These are phyloP conservation scores for Lacerta bilineata DNA, from an alignment of 2,797 vertebrate species.

Conservation along the genomic window DNA sequence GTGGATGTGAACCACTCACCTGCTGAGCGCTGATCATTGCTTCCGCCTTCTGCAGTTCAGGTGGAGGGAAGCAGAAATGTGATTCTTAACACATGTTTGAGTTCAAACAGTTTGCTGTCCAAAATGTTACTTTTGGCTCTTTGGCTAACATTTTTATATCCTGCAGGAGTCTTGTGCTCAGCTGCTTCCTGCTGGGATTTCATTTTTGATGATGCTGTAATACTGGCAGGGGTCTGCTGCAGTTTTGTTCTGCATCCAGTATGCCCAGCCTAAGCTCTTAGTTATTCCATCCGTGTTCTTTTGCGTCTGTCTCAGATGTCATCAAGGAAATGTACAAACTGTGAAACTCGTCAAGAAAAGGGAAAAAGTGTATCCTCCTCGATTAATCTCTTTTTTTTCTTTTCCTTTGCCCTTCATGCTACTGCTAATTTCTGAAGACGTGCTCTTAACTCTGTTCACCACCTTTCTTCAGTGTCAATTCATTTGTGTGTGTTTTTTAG, in stretches of 20 bases:
- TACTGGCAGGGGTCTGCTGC: slow-evolving; percentile 16
- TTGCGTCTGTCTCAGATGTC: slow-evolving; percentile 55
- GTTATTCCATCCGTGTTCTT: slow-evolving; percentile 47
- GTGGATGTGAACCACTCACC: background rate
- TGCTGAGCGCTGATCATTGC: background rate
- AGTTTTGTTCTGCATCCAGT: slow-evolving; percentile 37
- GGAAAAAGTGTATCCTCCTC: background rate
- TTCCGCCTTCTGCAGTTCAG: background rate
- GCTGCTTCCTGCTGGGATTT: slow-evolving; percentile 30
- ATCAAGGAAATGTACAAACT: slow-evolving; percentile 35
- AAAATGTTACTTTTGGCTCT: background rate
- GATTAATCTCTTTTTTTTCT: background rate
- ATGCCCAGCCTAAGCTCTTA: slow-evolving; percentile 30
- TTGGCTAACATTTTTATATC: slow-evolving; percentile 33
- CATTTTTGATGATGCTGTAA: slow-evolving; percentile 37
- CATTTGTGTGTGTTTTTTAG: background rate
- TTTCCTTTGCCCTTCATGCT: background rate
- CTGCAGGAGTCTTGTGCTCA: background rate
- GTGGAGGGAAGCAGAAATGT: slow-evolving; percentile 2
- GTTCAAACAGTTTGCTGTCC: slow-evolving; percentile 34
- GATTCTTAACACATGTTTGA: slow-evolving; percentile 46
- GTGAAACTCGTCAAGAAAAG: slow-evolving; percentile 43
- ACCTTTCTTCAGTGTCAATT: background rate
- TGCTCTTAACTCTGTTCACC: background rate
- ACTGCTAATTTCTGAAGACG: slow-evolving; percentile 27